Evolutionary conservation across 2,888 invertebrate species (phyloP), one percentile per base, ranked within the genome.

Genomic region (Leucozona laternaria): DNA sequence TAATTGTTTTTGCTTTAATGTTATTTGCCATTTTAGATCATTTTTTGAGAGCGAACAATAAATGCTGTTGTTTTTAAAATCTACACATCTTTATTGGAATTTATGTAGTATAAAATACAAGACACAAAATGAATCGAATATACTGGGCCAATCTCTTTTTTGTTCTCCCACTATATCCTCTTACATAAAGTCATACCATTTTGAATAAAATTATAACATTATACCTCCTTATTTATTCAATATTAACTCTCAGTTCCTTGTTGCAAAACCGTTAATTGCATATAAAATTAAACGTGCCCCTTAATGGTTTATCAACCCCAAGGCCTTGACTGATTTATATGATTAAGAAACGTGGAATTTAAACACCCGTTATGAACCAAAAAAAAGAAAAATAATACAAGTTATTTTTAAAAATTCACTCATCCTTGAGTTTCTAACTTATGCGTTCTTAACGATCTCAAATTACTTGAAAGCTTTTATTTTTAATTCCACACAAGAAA

Each of bases 1-100:
- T 95, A 91, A 93, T n/a, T n/a, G 90, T 88, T 68, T n/a, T n/a
- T 50, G 15, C 25, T 20, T 10, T 20, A 10, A 17, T 45, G 1
- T 20, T 20, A 4, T 11, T 48, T 43, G 15, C 40, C 3, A 3
- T 40, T 40, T 40, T 40, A 4, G 15, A 15, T 0, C 40, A 40
- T 4, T 5, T 40, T 5, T 15, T 5, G 5, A 15, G 37, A 13
- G 6, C 15, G 4, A 40, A 15, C 15, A 40, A 40, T 40, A 3
- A 37, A n/a, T n/a, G 37, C 13, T n/a, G n/a, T n/a, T n/a, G n/a
- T n/a, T n/a, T n/a, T n/a, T n/a, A n/a, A n/a, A n/a, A n/a, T n/a
- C n/a, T n/a, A n/a, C n/a, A n/a, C n/a, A n/a, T n/a, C n/a, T n/a
- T n/a, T n/a, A n/a, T n/a, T n/a, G n/a, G n/a, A n/a, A n/a, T n/a